Evolutionary conservation across 1,140 invertebrate genomes (phyloP), one percentile per base, ranked within the genome.

Genomic region (Panonychus citri): DNA sequence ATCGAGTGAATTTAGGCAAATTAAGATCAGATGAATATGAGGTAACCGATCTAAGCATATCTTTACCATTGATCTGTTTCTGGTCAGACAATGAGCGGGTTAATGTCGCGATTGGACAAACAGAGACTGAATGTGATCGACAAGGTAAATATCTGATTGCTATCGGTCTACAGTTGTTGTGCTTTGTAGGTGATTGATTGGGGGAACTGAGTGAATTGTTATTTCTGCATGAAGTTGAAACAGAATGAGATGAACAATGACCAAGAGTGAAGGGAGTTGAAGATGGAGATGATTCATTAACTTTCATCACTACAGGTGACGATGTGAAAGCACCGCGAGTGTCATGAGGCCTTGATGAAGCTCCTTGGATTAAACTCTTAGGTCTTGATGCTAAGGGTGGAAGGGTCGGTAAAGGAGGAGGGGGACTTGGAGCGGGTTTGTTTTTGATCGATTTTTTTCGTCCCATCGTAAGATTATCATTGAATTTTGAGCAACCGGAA

Each of bases 51-150:
- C 53, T 57, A 13, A 59, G 12, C 21, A 54, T 17, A 59, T 59
- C 48, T 42, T 57, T 59, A 25, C 53, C 43, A 53, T 57, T 59
- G 13, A 59, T 34, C 49, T 59, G 58, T 48, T 59, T 59, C 21
- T 59, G 58, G 28, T 59, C 58, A 13, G 58, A 59, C n/a, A 59
- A 24, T 25, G 58, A 59, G 17, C 58, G 34, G 12, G 49, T 58
- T 19, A 59, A 43, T 27, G 43, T 39, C 17, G 54, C 50, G 10
- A n/a, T 52, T 46, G 24, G 24, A 46, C 30, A 34, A 0, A 34
- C 30, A 34, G 30, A 1, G 12, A 34, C 30, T 0, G 30, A 34
- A 12, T 34, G 30, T 34, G 30, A 34, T 34, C 30, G 30, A 34
- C 30, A 34, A 12, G 30, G 30, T 34, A 34, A 34, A 34, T 12